phyloP scores from a whole-genome alignment of 2,888 invertebrate genomes.

The Amiota mariae region DNA sequence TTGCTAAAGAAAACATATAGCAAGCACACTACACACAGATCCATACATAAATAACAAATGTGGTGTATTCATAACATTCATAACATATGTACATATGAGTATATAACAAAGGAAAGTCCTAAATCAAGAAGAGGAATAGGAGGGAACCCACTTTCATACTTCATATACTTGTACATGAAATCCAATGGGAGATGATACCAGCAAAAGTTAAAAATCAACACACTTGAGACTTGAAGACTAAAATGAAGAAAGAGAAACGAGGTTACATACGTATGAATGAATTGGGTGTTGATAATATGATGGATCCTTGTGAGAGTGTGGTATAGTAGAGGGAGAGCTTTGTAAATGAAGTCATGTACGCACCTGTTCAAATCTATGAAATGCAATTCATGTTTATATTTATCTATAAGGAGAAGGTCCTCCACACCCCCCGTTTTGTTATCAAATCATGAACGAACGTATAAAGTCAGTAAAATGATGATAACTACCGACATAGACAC shows the following conservation, averaged over 20 bases:
- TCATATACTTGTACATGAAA: not conserved
- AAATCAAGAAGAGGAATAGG: too few relatives aligned
- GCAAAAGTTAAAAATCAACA: not conserved
- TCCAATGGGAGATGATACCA: not conserved
- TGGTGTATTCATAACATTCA: too few relatives aligned
- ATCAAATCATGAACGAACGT: too few relatives aligned
- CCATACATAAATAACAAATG: too few relatives aligned
- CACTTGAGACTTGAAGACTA: not conserved
- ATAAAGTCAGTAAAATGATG: slow-evolving; percentile 4
- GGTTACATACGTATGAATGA: not conserved
- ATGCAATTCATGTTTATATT: slow-evolving; percentile 66
- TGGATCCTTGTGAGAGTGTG: too few relatives aligned
- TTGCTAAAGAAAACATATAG: slow-evolving; percentile 61
- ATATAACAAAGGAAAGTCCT: too few relatives aligned
- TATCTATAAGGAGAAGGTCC: slow-evolving; percentile 58
- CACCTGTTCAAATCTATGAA: slow-evolving; percentile 54
- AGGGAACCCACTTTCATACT: too few relatives aligned
- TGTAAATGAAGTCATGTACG: slow-evolving; percentile 64
- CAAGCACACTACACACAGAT: slow-evolving; percentile 1
- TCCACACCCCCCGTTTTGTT: not conserved
- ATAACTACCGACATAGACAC: slow-evolving; percentile 6
- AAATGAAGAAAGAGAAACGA: not conserved
- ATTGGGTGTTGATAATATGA: slow-evolving; percentile 8
- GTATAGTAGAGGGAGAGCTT: slow-evolving; percentile 29
- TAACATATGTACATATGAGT: too few relatives aligned